Base-by-base conservation (phyloP, 2,113 vertebrate genomes). In the Myocastor coypus region DNA sequence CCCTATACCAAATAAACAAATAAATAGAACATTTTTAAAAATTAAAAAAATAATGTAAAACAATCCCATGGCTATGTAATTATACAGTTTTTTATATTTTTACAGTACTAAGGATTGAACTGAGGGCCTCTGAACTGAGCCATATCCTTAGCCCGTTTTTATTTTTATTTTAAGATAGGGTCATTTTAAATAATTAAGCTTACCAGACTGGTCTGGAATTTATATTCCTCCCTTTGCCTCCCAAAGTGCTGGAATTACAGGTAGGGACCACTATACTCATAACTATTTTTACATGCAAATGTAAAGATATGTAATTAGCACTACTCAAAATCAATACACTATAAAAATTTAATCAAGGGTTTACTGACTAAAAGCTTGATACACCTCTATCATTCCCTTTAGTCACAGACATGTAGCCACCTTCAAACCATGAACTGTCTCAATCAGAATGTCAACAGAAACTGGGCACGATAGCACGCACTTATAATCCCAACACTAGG, bases 341-440 rank as follows among this genome's bases (percentile, higher is more conserved):
- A 84, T 71, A 92, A 96, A 96, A 86, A 87, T 22, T 84, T 82
- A 71, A 24, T 91, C 46, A 95, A 59, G 5, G 71, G 28, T 90
- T 94, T 93, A 77, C 30, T 85, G 7, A 91, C 82, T 87, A 97
- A 83, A 95, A 91, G 32, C 14, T 59, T 91, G 14, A 42, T 95
- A 92, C 37, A 71, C 24, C 17, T 63, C 19, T 94, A 69, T 96
- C 5, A 80, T 13, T 93, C 85, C 92, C 92, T 92, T 85, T 46
- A n/a, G 42, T 95, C 81, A 87, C 0, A 87, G 46, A 87, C 0
- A 30, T 64, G 61, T 0, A 61, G 32, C 40, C 34, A 86, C 32
- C 50, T 95, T 52, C 73, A 50, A 93, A 95, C 66, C 84, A 82
- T 55, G n/a, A 93, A 80, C 13, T 77, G 92, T 11, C n/a, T 42